These are phyloP conservation scores for Drosophila athabasca DNA, from an alignment of 1,140 invertebrate species.

Conservation along the genomic window DNA sequence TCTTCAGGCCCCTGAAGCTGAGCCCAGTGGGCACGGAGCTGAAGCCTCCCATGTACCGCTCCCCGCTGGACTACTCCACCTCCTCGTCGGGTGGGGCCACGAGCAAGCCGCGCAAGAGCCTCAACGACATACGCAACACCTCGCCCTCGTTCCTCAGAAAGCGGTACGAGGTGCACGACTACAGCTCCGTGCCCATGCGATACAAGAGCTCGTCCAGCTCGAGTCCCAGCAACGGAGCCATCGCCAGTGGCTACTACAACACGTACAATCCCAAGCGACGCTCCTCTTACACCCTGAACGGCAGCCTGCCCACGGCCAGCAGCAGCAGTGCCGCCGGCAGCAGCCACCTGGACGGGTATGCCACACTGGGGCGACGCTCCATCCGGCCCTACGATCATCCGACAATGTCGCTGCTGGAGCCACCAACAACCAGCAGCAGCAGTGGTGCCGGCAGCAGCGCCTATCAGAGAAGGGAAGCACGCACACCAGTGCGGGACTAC, in stretches of 20 bases:
- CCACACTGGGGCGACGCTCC: slow-evolving; percentile 75
- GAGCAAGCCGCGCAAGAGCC: slow-evolving; percentile 75
- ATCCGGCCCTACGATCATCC: slow-evolving; percentile 76
- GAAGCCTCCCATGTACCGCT: slow-evolving; percentile 78
- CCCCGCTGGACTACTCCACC: slow-evolving; percentile 62
- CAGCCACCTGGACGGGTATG: slow-evolving; percentile 73
- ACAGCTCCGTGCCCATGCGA: slow-evolving; percentile 67
- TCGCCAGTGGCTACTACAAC: slow-evolving; percentile 67
- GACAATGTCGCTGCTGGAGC: slow-evolving; percentile 78
- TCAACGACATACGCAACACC: slow-evolving; percentile 78
- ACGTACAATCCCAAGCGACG: slow-evolving; percentile 81
- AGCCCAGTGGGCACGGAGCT: slow-evolving; percentile 79
- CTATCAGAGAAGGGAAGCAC: slow-evolving; percentile 64
- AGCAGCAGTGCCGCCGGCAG: slow-evolving; percentile 38
- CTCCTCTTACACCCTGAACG: slow-evolving; percentile 77
- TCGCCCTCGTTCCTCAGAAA: slow-evolving; percentile 74
- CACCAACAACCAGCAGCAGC: slow-evolving; percentile 44
- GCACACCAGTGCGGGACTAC: slow-evolving; percentile 71
- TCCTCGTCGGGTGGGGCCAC: slow-evolving; percentile 34
- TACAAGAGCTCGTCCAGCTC: slow-evolving; percentile 75
- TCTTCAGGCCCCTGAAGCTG: slow-evolving; percentile 74
- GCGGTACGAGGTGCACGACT: slow-evolving; percentile 68
- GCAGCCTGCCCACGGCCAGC: slow-evolving; percentile 48
- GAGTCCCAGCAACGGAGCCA: slow-evolving; percentile 70
- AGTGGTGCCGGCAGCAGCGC: slow-evolving; percentile 27